These are phyloP conservation scores for Enoplolaimus lenunculus DNA, from an alignment of 2,888 invertebrate species.

Conservation along the genomic window DNA sequence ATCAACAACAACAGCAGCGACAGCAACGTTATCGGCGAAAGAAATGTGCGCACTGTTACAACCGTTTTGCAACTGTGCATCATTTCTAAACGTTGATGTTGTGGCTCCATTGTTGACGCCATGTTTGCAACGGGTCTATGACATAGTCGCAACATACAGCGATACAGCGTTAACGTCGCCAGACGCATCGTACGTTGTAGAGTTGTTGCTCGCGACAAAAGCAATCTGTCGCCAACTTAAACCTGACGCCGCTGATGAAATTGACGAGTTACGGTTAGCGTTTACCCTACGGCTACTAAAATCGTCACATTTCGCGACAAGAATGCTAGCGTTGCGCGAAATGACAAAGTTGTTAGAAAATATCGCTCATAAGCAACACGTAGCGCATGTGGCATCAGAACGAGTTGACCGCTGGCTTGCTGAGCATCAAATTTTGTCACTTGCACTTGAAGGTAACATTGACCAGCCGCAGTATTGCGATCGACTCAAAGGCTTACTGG, in stretches of 20 bases:
- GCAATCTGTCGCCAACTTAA: neutral
- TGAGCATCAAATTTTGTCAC: constrained; percentile 43
- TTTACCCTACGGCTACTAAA: constrained; percentile 45
- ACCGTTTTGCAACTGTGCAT: constrained; percentile 44
- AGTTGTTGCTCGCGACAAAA: neutral
- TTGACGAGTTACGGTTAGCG: constrained; percentile 39
- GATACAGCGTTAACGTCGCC: constrained; percentile 45
- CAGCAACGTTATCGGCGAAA: constrained; percentile 29
- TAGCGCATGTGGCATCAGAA: no score
- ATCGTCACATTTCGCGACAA: constrained; percentile 46
- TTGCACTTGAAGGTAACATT: constrained; percentile 45
- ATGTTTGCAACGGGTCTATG: constrained; percentile 42
- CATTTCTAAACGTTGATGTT: constrained; percentile 39
- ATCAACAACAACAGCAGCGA: neutral
- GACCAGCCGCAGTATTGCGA: constrained; percentile 49
- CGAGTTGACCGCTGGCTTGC: constrained; percentile 45
- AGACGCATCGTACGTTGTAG: no score
- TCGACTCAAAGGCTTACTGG: constrained; percentile 46
- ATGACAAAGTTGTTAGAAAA: constrained; percentile 29
- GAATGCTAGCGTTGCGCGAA: constrained; percentile 48
- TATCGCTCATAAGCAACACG: no score
- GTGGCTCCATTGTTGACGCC: constrained; percentile 41
- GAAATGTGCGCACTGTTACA: constrained; percentile 43
- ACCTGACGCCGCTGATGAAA: neutral
- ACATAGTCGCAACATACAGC: constrained; percentile 41